Base-by-base conservation (phyloP, 2,888 invertebrate species). In the Epsilonema sp. region DNA sequence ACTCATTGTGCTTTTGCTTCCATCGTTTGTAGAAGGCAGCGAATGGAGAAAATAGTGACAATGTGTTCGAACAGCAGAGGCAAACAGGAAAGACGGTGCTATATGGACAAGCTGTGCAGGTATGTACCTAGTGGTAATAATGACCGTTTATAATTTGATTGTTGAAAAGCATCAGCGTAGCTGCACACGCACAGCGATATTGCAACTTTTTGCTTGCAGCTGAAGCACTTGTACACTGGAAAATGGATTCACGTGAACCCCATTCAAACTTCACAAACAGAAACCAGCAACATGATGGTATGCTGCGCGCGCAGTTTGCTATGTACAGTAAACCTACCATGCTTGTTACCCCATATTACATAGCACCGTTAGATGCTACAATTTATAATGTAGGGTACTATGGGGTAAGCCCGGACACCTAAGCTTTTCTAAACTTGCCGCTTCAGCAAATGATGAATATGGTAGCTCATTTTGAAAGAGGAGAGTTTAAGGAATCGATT, bases 241-340 rank as follows among this genome's bases (percentile, higher is more conserved):
- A 65, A 65, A 53, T 67, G 54, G 49, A 52, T 64, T 44, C 64
- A 65, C 51, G 59, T 65, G 52, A 64, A 63, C 49, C 61, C 63
- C 4, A 64, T 60, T 4, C 59, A 60, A 23, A 65, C 64, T 3
- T 63, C 64, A 2, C 50, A 49, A 2, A 64, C 62, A 25, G 65
- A 65, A 51, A 58, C 59, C 42, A 64, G 61, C 52, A 65, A 64
- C 52, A 65, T 65, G 63, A 59, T 60, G 49, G 67, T 67, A 54
- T 55, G 64, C 53, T n/a, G n/a, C n/a, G n/a, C 13, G 3, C 3
- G 16, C 36, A 8, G 3, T 31, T n/a, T n/a, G n/a, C n/a, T n/a
- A n/a, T n/a, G n/a, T n/a, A n/a, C n/a, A n/a, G n/a, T n/a, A n/a
- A n/a, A n/a, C n/a, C n/a, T n/a, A n/a, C n/a, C n/a, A n/a, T n/a